phyloP scores from a whole-genome alignment of 2,797 vertebrate species.

The Oryzias dopingdopingensis region DNA sequence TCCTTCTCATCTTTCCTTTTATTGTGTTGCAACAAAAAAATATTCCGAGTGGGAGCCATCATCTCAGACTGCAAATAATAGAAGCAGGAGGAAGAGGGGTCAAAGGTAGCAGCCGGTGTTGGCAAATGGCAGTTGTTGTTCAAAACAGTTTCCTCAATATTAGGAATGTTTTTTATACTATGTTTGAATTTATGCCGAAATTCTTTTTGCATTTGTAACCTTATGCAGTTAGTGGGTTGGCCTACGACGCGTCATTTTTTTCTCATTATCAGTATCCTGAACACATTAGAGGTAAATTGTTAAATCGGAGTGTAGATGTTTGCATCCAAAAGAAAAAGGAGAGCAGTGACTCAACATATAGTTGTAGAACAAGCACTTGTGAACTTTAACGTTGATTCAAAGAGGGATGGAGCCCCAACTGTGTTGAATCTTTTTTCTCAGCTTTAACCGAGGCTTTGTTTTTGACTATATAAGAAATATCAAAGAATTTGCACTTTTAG shows the following conservation, averaged over 20 bases:
- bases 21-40: too few species aligned
- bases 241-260: slow-evolving; percentile 6
- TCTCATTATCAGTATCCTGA: background rate
- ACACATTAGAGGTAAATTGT: slow-evolving; percentile 4
- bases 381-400: too few species aligned
- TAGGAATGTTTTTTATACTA: background rate
- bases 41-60: too few species aligned
- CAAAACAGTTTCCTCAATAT: too few species aligned
- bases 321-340: slow-evolving; percentile 3
- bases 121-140: too few species aligned
- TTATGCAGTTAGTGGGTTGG: slow-evolving; percentile 21
- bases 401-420: background rate
- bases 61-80: too few species aligned
- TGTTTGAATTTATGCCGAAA: slow-evolving; percentile 19
- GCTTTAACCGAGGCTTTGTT: background rate
- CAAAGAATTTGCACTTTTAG: slow-evolving; percentile 24
- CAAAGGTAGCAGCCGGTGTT: too few species aligned
- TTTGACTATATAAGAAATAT: background rate
- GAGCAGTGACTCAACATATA: background rate
- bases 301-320: background rate
- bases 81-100: too few species aligned
- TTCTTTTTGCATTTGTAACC: slow-evolving; percentile 37
- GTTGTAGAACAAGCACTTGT: too few species aligned
- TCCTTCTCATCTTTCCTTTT: too few species aligned
- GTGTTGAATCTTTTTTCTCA: background rate